Evolutionary conservation across 2,797 vertebrate species (phyloP).

Genomic region (Nannoperca obscura): DNA sequence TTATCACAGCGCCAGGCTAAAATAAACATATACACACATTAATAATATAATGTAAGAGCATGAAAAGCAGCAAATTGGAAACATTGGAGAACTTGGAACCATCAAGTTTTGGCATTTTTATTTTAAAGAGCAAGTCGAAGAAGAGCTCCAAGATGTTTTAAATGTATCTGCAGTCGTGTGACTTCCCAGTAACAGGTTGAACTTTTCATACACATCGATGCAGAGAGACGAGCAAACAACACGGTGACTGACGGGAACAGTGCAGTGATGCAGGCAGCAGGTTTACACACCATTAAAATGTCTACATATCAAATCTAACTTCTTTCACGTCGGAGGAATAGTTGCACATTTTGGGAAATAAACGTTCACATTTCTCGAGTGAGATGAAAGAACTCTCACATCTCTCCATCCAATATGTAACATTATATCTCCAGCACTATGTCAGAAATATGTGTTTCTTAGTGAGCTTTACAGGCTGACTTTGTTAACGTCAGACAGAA

Average conservation of each 20-base stretch:
- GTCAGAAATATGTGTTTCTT: too few relatives aligned
- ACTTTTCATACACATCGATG: not conserved
- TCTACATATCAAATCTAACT: too few relatives aligned
- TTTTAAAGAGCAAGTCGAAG: not conserved
- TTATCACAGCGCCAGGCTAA: slow-evolving; percentile 95
- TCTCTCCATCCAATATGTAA: not conserved
- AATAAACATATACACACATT: not conserved
- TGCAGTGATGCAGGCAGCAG: not conserved
- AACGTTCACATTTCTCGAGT: too few relatives aligned
- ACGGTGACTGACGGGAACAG: not conserved
- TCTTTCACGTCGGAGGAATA: not conserved
- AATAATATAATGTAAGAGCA: not conserved
- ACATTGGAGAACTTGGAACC: not conserved
- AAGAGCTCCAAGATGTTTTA: not conserved
- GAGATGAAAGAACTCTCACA: not conserved
- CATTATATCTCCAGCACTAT: too few relatives aligned
- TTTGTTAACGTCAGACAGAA: not conserved
- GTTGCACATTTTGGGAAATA: not conserved
- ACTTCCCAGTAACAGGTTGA: not conserved
- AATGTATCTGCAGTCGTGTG: not conserved
- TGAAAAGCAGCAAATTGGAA: not conserved
- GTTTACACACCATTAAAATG: not conserved
- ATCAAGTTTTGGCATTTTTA: not conserved
- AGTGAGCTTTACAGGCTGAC: not conserved
- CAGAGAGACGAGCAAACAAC: not conserved